Evolutionary conservation across 2,888 invertebrate species (phyloP).

Genomic region (Yponomeuta evonymella): DNA sequence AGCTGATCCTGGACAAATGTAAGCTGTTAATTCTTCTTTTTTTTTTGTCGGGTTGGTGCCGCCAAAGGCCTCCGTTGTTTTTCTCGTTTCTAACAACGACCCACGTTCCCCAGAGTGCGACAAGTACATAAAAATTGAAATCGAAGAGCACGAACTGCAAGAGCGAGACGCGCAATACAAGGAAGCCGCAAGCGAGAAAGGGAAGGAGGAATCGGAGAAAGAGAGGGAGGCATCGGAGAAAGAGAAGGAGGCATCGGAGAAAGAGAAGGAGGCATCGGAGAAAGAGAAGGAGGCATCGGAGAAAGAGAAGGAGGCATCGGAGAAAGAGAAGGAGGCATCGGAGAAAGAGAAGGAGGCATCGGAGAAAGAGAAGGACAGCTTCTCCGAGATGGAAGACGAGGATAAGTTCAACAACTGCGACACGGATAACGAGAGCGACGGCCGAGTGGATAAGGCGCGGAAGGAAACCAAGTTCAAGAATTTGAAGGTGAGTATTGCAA

Average conservation of each 20-base stretch:
- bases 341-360: conserved; percentile 42
- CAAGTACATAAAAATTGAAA: conserved; percentile 35
- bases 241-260: conserved; percentile 49
- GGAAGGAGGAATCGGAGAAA: conserved; percentile 48
- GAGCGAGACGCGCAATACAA: background rate
- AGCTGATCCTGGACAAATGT: no score
- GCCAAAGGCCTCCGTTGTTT: no score
- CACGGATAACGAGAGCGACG: conserved; percentile 66
- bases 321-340: conserved; percentile 50
- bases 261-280: conserved; percentile 45
- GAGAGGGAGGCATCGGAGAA: conserved; percentile 45
- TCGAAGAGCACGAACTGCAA: background rate
- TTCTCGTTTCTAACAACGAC: background rate
- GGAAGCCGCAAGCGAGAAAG: conserved; percentile 19
- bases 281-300: conserved; percentile 48
- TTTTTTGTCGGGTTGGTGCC: no score
- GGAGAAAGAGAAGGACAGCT: conserved; percentile 63
- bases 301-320: conserved; percentile 59
- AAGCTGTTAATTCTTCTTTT: no score
- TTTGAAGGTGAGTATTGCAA: conserved; percentile 45
- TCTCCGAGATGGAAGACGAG: conserved; percentile 70
- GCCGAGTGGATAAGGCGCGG: conserved; percentile 42
- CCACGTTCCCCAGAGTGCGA: background rate
- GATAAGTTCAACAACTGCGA: conserved; percentile 63
- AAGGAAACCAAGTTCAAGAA: conserved; percentile 59